Conservation (phyloP, 2,797 vertebrate genomes). For the Eupleurogrammus muticus region DNA sequence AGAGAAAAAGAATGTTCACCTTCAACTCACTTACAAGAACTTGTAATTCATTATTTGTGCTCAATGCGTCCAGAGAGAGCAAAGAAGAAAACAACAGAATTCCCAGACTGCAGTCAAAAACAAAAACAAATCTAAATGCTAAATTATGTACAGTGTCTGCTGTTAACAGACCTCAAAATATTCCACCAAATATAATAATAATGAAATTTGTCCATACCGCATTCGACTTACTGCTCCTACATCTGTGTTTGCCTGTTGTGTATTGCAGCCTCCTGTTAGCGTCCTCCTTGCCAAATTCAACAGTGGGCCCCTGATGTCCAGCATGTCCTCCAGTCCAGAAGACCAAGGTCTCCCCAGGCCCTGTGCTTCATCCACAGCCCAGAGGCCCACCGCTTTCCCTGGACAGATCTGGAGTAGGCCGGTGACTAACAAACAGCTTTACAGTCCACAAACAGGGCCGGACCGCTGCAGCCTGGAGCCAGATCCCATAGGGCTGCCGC, state of each 20-base stretch:
- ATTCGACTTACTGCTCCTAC: neutral
- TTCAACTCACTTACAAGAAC: constrained; percentile 5
- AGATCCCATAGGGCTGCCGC: constrained; percentile 8
- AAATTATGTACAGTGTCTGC: neutral
- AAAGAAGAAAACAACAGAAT: neutral
- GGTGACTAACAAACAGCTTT: constrained; percentile 26
- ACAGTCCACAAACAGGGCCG: constrained; percentile 10
- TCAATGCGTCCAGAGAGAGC: neutral
- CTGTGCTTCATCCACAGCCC: neutral
- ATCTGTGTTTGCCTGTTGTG: neutral
- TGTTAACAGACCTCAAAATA: constrained; percentile 3
- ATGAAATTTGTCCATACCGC: neutral
- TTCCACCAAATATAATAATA: neutral
- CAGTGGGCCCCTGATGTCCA: constrained; percentile 10
- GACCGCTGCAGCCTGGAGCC: neutral
- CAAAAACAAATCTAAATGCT: neutral
- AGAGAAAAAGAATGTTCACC: neutral
- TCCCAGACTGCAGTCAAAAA: neutral
- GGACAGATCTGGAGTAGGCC: constrained; percentile 19
- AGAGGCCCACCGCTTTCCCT: constrained; percentile 19
- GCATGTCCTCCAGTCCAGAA: neutral
- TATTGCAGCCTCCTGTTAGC: neutral
- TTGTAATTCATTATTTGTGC: constrained; percentile 5
- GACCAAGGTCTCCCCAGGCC: constrained; percentile 19
- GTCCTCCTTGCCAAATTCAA: constrained; percentile 32